A percentile compares a stretch with the other conserved stretches of the same genome.
Evolutionary conservation across 2,888 invertebrate genomes (phyloP).

Genomic region (Lasioglossum pauxillum): DNA sequence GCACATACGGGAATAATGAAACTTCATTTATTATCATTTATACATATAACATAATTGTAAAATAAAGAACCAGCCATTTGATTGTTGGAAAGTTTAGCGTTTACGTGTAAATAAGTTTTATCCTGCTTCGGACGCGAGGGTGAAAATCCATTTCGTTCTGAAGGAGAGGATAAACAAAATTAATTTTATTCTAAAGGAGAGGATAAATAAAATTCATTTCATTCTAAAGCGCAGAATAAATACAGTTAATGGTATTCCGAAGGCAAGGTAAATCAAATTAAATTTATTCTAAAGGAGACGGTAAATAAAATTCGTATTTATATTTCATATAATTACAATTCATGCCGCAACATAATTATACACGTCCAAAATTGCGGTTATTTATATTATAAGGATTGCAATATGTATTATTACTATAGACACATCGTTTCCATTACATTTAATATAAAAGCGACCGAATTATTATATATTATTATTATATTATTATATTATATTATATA

Average conservation of each 20-base stretch:
- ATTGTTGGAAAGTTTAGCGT: background rate
- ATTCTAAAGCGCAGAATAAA: background rate
- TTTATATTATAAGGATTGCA: background rate
- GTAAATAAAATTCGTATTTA: background rate
- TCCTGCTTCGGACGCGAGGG: background rate
- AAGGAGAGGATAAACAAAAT: background rate
- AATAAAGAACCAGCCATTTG: background rate
- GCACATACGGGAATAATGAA: too few species aligned
- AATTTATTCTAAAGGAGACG: too few species aligned
- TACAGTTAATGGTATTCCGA: background rate
- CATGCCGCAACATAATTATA: background rate
- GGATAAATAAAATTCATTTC: background rate
- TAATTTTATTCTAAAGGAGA: background rate
- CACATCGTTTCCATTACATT: background rate
- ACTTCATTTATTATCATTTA: too few species aligned
- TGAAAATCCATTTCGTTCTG: background rate
- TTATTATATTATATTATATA: too few species aligned
- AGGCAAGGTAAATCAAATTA: background rate
- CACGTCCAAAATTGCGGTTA: background rate
- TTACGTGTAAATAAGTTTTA: background rate
- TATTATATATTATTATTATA: background rate
- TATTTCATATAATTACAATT: background rate
- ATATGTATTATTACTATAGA: background rate
- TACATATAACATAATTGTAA: background rate
- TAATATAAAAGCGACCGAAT: background rate